Percentiles rank a stretch among this genome's conserved stretches.
Evolutionary conservation across 35 echinoderm and acorn worm genomes (phyloP).

Genomic region (Lytechinus pictus): DNA sequence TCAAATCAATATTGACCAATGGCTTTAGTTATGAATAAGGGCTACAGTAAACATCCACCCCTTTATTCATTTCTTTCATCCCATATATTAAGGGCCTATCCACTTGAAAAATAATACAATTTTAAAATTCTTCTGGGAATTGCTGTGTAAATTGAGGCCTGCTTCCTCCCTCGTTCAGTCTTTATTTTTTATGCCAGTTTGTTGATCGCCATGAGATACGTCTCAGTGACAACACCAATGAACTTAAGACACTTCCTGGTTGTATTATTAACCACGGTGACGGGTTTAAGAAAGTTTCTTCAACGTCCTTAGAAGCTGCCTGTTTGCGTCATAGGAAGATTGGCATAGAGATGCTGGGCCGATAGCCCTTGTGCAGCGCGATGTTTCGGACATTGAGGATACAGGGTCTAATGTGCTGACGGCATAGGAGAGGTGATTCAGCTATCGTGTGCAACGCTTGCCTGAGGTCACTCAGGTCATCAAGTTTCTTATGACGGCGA

Average conservation of each 20-base stretch:
- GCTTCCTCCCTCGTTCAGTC: not conserved
- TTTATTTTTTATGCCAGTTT: not conserved
- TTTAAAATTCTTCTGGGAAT: not conserved
- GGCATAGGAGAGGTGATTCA: not conserved
- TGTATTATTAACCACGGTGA: constrained; percentile 32
- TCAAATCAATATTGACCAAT: too few relatives aligned
- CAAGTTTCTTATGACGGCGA: too few relatives aligned
- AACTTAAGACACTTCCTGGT: constrained; percentile 31
- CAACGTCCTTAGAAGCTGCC: not conserved
- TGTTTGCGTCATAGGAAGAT: constrained; percentile 28
- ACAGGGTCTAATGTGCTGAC: constrained; percentile 8
- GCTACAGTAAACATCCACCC: not conserved
- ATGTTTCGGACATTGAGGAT: constrained; percentile 25
- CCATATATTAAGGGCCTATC: not conserved
- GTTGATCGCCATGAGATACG: not conserved
- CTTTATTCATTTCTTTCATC: not conserved
- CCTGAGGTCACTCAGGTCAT: not conserved
- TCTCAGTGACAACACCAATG: not conserved
- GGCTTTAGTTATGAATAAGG: not conserved
- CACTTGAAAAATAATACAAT: not conserved
- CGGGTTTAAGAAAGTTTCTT: not conserved
- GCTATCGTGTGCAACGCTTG: not conserved
- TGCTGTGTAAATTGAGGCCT: constrained; percentile 33
- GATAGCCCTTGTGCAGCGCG: constrained; percentile 18
- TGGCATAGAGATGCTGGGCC: not conserved